These are phyloP conservation scores for Urocolius indicus DNA, from an alignment of 2,113 vertebrate species.

Conservation along the genomic window DNA sequence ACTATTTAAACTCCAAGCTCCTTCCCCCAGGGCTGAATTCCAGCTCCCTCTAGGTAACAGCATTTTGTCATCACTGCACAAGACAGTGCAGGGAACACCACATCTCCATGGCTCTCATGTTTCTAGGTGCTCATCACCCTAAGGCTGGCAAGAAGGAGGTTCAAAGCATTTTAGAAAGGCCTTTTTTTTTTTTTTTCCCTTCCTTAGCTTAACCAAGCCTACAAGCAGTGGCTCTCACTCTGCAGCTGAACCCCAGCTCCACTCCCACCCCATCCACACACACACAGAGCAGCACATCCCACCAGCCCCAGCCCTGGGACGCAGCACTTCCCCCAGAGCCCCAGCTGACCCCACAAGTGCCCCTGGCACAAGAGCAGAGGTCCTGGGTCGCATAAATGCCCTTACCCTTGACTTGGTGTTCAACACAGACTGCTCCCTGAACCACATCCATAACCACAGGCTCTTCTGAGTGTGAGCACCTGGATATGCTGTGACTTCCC, in stretches of 20 bases:
- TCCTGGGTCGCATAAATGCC: background rate
- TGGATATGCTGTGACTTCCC: background rate
- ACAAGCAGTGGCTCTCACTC: background rate
- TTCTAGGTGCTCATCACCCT: accelerated
- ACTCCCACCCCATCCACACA: accelerated
- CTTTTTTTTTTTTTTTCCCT: background rate
- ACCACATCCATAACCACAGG: background rate
- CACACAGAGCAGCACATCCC: accelerated
- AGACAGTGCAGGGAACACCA: background rate
- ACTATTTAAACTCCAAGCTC: background rate
- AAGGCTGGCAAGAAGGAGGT: background rate
- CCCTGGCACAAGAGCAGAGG: background rate
- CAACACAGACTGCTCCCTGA: too few species aligned
- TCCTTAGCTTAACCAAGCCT: background rate
- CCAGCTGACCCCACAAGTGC: too few species aligned
- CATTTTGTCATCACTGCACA: background rate
- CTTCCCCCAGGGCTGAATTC: background rate
- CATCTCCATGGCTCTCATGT: background rate
- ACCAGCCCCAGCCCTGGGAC: background rate
- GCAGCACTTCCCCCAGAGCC: too few species aligned
- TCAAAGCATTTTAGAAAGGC: background rate
- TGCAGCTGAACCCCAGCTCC: background rate
- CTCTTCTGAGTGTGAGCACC: background rate
- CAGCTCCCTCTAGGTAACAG: background rate
- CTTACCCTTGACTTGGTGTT: background rate